These are phyloP conservation scores for Myiothlypis coronata DNA, from an alignment of 2,797 vertebrate species.

Conservation along the genomic window DNA sequence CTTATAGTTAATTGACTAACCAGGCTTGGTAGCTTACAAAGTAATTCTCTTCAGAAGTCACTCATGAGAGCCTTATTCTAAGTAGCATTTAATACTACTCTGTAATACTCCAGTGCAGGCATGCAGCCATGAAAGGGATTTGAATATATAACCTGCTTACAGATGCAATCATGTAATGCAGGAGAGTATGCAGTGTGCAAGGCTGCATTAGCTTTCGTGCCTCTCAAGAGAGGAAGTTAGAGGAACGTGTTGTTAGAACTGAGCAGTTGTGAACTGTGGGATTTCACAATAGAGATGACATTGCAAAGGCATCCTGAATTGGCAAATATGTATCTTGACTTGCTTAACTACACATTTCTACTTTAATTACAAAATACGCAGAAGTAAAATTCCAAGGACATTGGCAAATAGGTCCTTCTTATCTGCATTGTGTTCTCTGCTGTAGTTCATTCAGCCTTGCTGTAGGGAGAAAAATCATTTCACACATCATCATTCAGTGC, in stretches of 20 bases:
- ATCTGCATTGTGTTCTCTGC: background rate
- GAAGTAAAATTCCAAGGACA: background rate
- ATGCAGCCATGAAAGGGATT: background rate
- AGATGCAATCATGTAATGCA: background rate
- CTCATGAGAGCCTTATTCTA: background rate
- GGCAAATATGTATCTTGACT: background rate
- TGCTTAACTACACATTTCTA: background rate
- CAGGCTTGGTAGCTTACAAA: background rate
- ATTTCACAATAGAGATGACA: background rate
- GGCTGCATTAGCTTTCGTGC: background rate
- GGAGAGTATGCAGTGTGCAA: background rate
- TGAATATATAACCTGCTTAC: background rate
- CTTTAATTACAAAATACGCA: background rate
- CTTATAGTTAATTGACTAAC: background rate
- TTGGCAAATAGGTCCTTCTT: background rate
- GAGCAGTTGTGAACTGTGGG: background rate
- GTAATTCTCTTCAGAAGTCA: background rate
- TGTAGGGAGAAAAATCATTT: background rate
- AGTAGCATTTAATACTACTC: background rate
- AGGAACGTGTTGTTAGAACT: background rate
- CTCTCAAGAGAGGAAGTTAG: background rate
- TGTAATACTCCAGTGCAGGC: background rate
- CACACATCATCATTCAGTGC: background rate
- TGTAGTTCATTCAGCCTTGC: background rate
- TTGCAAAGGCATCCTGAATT: background rate